phyloP scores from a whole-genome alignment of 2,113 vertebrate species.

The Cacatua alba region DNA sequence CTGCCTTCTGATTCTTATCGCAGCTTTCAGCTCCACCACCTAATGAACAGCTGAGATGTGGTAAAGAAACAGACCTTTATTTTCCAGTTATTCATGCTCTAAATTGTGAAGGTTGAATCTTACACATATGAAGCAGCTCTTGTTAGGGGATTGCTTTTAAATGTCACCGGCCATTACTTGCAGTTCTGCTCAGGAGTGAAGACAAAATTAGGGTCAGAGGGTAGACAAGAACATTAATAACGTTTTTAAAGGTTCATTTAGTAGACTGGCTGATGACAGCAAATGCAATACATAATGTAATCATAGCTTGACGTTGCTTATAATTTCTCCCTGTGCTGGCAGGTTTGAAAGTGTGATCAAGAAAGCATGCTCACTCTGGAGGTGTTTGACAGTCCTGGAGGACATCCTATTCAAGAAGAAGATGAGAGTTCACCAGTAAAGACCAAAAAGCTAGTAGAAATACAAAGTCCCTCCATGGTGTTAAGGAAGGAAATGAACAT shows the following conservation, averaged over 20 bases:
- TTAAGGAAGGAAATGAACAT: neutral
- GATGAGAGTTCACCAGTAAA: neutral
- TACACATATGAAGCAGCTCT: neutral
- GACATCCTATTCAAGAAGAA: neutral
- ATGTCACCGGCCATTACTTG: neutral
- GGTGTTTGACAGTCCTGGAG: neutral
- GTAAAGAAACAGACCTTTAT: neutral
- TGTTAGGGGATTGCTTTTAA: neutral
- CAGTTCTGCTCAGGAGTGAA: neutral
- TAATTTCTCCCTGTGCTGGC: neutral
- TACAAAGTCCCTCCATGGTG: neutral
- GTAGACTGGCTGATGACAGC: neutral
- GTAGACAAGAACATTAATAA: neutral
- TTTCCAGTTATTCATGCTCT: slow-evolving; percentile 13
- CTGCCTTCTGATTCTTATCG: slow-evolving; percentile 50
- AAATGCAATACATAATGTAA: neutral
- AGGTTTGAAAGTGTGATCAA: neutral
- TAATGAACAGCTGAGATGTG: slow-evolving; percentile 57
- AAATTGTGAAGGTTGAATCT: neutral
- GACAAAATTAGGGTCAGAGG: neutral
- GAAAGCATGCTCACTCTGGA: neutral
- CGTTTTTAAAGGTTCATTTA: neutral
- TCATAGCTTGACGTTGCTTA: neutral
- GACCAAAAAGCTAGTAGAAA: neutral
- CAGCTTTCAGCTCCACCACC: slow-evolving; percentile 29